Base-by-base conservation (phyloP, 2,888 invertebrate genomes). In the Ochropleura leucogaster region DNA sequence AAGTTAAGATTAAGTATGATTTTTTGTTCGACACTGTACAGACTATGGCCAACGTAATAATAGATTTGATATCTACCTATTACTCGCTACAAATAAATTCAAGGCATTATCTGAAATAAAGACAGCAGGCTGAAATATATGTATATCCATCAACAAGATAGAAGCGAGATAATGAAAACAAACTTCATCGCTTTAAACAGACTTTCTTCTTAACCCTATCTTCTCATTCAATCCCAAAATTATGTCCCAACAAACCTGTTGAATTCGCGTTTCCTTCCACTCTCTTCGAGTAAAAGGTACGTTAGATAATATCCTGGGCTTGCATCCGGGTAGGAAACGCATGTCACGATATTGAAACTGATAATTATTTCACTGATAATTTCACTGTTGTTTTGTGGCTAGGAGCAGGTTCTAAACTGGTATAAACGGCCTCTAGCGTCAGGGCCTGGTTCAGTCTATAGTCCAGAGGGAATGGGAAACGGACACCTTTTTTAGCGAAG, bases 321-420 rank as follows among this genome's bases (percentile, higher is more conserved):
- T 73, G 83, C 81, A 65, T 86, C 79, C 80, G 69, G 74, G 74
- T 87, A 87, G 89, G 88, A 90, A 89, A 88, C 77, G 79, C 60
- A 40, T 66, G 75, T 68, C 72, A 68, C 63, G 69, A 73, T 80
- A 79, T 74, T 68, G 77, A 65, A 78, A 74, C 53, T 46, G 75
- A 80, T 70, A 74, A 80, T 79, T 73, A 77, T 72, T 72, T 74
- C 30, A 80, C 71, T 47, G 60, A 74, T 70, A 70, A 68, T 79
- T 51, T 30, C 30, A 30, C 30, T 47, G 70, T 60, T 66, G 59
- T 72, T 67, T 79, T n/a, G 62, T 67, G 47, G n/a, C 42, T 42
- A n/a, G 55, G 44, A 68, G 3, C 84, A 30, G 55, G 66, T 70
- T 80, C 49, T 53, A 53, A 78, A 46, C 47, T 40, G 4, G 55